A percentile compares a stretch with the other conserved stretches of the same genome.
phyloP scores from a whole-genome alignment of 2,113 vertebrate species.

The Asarcornis scutulata region DNA sequence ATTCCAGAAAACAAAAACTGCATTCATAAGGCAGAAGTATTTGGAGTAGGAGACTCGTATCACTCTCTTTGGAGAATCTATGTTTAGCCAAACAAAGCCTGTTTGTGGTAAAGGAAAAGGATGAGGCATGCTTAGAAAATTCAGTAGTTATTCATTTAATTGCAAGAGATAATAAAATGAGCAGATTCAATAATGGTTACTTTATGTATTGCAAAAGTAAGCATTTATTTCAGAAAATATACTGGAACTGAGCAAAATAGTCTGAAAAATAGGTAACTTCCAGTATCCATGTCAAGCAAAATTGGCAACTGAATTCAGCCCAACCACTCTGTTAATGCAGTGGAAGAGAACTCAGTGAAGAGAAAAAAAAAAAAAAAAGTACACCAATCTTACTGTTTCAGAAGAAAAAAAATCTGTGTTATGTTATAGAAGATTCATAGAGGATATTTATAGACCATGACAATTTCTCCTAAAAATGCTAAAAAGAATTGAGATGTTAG shows the following conservation, averaged over 20 bases:
- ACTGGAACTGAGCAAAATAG: neutral
- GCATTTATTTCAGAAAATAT: neutral
- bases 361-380: neutral
- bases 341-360: neutral
- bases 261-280: neutral
- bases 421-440: neutral
- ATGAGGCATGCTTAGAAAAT: neutral
- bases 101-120: neutral
- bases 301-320: neutral
- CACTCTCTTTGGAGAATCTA: neutral
- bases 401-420: neutral
- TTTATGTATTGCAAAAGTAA: neutral
- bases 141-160: neutral
- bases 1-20: neutral
- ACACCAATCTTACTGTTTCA: neutral
- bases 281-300: neutral
- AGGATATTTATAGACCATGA: neutral
- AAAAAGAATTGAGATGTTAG: neutral
- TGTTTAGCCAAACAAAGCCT: neutral
- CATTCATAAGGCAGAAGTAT: neutral
- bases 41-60: neutral
- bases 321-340: neutral
- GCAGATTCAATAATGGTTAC: neutral
- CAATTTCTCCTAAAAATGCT: neutral
- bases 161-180: neutral